These are phyloP conservation scores for Machimus atricapillus DNA, from an alignment of 2,888 invertebrate genomes.

Conservation along the genomic window DNA sequence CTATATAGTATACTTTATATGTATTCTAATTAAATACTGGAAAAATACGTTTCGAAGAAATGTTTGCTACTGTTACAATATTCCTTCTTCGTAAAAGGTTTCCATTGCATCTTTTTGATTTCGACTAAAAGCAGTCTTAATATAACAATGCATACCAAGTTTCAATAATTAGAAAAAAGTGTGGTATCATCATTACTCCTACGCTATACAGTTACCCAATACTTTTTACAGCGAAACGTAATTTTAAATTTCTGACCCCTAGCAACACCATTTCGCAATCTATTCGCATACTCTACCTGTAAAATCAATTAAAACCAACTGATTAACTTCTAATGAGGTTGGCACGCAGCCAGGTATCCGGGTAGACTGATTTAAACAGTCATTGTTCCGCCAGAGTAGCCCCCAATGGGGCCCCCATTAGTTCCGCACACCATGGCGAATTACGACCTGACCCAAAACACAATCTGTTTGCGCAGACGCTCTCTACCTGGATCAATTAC, in stretches of 20 bases:
- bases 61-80: no score
- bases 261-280: neutral
- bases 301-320: neutral
- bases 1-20: no score
- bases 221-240: no score
- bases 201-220: neutral
- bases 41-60: no score
- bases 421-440: neutral
- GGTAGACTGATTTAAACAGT: neutral
- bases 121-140: no score
- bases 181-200: neutral
- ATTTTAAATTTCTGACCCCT: neutral
- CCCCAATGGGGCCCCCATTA: neutral
- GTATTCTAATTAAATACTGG: no score
- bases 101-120: no score
- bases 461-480: neutral
- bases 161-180: neutral
- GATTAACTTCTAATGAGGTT: neutral
- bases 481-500: neutral
- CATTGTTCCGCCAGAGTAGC: neutral
- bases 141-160: neutral
- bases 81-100: no score
- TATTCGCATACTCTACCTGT: neutral
- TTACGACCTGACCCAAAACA: neutral
- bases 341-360: neutral